Evolutionary conservation across 1,140 invertebrate genomes (phyloP).

Genomic region (Ceratoteleas bidentatus): DNA sequence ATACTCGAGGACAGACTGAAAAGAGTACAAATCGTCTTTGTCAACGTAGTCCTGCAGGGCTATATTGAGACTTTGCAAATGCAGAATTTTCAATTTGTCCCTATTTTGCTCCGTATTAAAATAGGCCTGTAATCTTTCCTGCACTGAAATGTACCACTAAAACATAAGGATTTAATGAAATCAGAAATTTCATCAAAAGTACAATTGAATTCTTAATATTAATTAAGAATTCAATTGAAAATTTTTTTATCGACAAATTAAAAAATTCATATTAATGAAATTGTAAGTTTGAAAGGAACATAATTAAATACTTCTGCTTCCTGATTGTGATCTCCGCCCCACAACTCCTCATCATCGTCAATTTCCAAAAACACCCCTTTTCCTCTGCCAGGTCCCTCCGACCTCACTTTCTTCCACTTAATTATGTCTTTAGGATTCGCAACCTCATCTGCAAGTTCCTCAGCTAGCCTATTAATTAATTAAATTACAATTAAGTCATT

Average conservation of each 20-base stretch:
- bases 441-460: conserved; percentile 10
- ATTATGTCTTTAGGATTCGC: conserved; percentile 26
- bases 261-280: conserved; percentile 14
- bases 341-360: conserved; percentile 36
- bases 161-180: too few species aligned
- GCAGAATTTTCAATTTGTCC: conserved; percentile 33
- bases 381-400: background rate
- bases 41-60: conserved; percentile 13
- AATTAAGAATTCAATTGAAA: too few species aligned
- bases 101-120: conserved; percentile 32
- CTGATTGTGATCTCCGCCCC: conserved; percentile 17
- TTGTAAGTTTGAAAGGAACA: background rate
- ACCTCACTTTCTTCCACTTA: conserved; percentile 18
- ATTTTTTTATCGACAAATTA: too few species aligned
- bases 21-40: conserved; percentile 15
- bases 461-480: conserved; percentile 7
- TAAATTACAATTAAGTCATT: background rate
- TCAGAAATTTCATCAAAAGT: too few species aligned
- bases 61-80: conserved; percentile 4
- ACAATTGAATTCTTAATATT: too few species aligned
- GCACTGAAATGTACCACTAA: conserved; percentile 20
- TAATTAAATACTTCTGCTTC: conserved; percentile 21
- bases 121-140: conserved; percentile 15
- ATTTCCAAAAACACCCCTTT: conserved; percentile 20
- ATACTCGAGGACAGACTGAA: conserved; percentile 1